phyloP scores from a whole-genome alignment of 2,113 vertebrate species.

The Pollachius pollachius region DNA sequence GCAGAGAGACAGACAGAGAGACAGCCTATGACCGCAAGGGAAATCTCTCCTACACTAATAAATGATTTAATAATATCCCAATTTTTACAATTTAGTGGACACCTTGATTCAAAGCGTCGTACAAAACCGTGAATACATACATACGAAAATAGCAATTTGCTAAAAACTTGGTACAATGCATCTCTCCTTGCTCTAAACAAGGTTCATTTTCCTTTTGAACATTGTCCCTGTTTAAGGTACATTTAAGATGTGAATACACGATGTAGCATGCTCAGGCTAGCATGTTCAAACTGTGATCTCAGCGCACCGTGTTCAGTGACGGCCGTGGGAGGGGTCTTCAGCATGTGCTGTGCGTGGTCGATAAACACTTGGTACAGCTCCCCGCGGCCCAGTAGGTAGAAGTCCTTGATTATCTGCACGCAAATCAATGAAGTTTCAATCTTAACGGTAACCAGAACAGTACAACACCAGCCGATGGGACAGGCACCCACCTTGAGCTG shows the following conservation, averaged over 20 bases:
- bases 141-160: not conserved
- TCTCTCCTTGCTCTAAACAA: not conserved
- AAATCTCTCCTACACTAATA: too few relatives aligned
- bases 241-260: too few relatives aligned
- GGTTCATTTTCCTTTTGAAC: too few relatives aligned
- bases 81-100: too few relatives aligned
- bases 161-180: not conserved
- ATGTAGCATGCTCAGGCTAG: too few relatives aligned
- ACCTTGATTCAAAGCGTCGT: too few relatives aligned
- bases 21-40: too few relatives aligned
- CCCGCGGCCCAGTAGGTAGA: conserved; percentile 93
- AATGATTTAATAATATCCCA: too few relatives aligned
- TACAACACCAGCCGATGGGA: not conserved
- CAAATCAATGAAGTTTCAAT: not conserved
- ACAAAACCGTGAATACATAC: not conserved
- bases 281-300: too few relatives aligned
- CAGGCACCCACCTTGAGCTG: conserved; percentile 87
- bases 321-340: conserved; percentile 91
- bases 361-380: conserved; percentile 98
- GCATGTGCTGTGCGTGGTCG: conserved; percentile 93
- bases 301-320: conserved; percentile 92
- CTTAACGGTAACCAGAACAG: not conserved
- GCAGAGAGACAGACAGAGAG: too few relatives aligned
- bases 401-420: conserved; percentile 94
- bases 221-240: too few relatives aligned